Conservation (phyloP, 2,888 invertebrate genomes). For the Drosophila monieri region DNA sequence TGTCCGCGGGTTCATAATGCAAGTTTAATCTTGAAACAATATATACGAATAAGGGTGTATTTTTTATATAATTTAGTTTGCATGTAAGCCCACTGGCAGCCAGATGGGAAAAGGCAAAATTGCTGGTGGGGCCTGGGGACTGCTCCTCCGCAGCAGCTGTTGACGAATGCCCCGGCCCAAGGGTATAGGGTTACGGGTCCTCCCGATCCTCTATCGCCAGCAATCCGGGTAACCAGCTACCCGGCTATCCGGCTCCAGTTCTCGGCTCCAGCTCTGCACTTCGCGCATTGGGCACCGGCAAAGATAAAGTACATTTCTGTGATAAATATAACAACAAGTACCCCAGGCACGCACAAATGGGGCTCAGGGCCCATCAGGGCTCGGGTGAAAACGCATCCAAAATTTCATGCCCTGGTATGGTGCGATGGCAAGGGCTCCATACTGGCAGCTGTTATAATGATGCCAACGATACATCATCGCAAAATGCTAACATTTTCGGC, state of each 20-base stretch:
- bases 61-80: conserved; percentile 35
- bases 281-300: conserved; percentile 52
- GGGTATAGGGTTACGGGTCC: conserved; percentile 34
- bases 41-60: conserved; percentile 21
- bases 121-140: conserved; percentile 54
- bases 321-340: conserved; percentile 80
- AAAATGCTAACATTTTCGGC: conserved; percentile 79
- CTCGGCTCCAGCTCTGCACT: conserved; percentile 1
- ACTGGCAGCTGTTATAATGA: conserved; percentile 77
- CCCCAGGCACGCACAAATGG: conserved; percentile 76
- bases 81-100: conserved; percentile 22
- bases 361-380: conserved; percentile 55
- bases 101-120: conserved; percentile 62
- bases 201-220: neutral
- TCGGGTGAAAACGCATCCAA: conserved; percentile 70
- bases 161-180: conserved; percentile 64
- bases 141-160: conserved; percentile 55
- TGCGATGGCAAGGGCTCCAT: neutral
- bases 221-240: conserved; percentile 27
- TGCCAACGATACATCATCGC: conserved; percentile 80
- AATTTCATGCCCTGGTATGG: conserved; percentile 45
- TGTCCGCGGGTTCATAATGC: conserved; percentile 59
- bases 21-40: conserved; percentile 76
- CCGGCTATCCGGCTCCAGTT: conserved; percentile 4
- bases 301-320: conserved; percentile 76